Base-by-base conservation (phyloP, 2,888 invertebrate genomes). In the Lasiommata megera region DNA sequence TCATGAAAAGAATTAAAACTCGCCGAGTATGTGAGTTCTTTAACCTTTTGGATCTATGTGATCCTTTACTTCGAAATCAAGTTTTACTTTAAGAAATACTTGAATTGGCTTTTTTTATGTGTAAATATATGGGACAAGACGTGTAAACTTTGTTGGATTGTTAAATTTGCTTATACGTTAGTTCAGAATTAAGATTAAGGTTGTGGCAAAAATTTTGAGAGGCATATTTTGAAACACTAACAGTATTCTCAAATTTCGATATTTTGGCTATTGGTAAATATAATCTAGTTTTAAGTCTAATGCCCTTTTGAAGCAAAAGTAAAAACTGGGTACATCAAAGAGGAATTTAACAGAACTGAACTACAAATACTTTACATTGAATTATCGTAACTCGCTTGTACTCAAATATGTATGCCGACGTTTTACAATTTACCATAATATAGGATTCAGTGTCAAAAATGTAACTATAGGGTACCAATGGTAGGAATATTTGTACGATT, bases 141-240 rank as follows among this genome's bases (percentile, higher is more conserved):
- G 38, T 56, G 46, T 55, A 60, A 56, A 63, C 52, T 74, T 81
- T 83, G 82, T 87, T 84, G 80, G 82, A 85, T 84, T 83, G 83
- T 86, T 86, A 82, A 79, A 80, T 72, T 82, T 81, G 84, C 86
- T 88, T 88, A 82, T 79, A 46, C 14, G 44, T 31, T 46, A 80
- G 79, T 76, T 74, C 81, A 83, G 58, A 56, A 53, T 60, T 60
- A 52, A 57, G 79, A 82, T 75, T 79, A 87, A 84, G 89, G 88
- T 88, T 89, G 88, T 88, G 89, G 88, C 83, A 83, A 82, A 74
- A 79, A 83, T 71, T 76, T 87, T 87, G 82, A 87, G 84, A 88
- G 82, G 87, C 80, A 84, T 87, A 87, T 88, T 88, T 89, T 89
- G 81, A 79, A 85, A 84, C 76, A 80, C 80, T 81, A 84, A 82